phyloP scores from a whole-genome alignment of 2,888 invertebrate genomes.

The Philopedon plagiatum region DNA sequence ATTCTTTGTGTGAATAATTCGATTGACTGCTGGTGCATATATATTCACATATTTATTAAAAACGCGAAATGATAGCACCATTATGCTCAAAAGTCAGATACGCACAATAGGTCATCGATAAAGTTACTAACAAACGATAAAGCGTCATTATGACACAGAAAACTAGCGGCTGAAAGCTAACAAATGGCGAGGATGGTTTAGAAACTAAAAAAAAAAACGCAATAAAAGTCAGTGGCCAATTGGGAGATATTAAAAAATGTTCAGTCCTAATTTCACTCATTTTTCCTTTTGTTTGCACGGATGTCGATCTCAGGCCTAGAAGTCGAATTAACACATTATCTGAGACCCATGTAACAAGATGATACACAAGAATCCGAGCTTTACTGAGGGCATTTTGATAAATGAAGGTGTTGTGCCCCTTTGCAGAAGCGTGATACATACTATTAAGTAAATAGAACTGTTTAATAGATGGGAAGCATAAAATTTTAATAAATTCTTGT shows the following conservation, averaged over 20 bases:
- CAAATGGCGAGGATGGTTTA: too few species aligned
- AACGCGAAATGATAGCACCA: too few species aligned
- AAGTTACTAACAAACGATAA: too few species aligned
- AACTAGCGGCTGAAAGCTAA: too few species aligned
- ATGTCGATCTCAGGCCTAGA: background rate
- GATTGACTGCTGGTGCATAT: too few species aligned
- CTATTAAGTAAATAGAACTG: slow-evolving; percentile 6
- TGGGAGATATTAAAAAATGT: background rate
- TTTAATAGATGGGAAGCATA: background rate
- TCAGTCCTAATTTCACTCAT: background rate
- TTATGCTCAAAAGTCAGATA: too few species aligned
- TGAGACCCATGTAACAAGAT: background rate
- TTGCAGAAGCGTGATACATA: slow-evolving; percentile 4
- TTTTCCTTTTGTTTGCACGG: background rate
- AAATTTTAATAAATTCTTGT: background rate
- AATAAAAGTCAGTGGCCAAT: too few species aligned
- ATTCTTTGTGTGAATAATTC: too few species aligned
- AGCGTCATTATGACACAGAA: too few species aligned
- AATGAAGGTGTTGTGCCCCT: slow-evolving; percentile 1
- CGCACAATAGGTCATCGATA: too few species aligned
- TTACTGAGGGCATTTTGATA: slow-evolving; percentile 14
- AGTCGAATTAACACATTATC: slow-evolving; percentile 7
- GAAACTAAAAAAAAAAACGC: too few species aligned
- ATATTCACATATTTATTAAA: too few species aligned
- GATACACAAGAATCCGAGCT: slow-evolving; percentile 2